phyloP scores from a whole-genome alignment of 1,140 invertebrate species.

The Drosophila asahinai region DNA sequence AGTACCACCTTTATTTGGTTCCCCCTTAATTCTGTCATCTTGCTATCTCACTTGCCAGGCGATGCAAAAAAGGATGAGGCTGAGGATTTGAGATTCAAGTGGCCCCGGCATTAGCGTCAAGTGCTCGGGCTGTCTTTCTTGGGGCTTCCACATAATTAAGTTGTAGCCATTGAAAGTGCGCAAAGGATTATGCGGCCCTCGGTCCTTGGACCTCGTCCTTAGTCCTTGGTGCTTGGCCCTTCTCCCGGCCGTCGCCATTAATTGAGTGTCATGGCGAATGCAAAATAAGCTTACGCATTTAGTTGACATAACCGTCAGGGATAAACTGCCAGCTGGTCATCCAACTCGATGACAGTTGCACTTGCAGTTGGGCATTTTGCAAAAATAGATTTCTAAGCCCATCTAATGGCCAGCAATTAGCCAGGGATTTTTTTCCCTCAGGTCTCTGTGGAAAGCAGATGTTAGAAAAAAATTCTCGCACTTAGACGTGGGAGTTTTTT shows the following conservation, averaged over 20 bases:
- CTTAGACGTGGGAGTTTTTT: neutral
- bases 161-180: slow-evolving; percentile 43
- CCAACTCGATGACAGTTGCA: slow-evolving; percentile 36
- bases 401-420: slow-evolving; percentile 33
- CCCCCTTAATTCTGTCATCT: slow-evolving; percentile 18
- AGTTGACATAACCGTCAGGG: slow-evolving; percentile 42
- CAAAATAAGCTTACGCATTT: slow-evolving; percentile 63
- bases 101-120: slow-evolving; percentile 48
- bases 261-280: slow-evolving; percentile 70
- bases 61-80: slow-evolving; percentile 5
- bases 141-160: slow-evolving; percentile 61
- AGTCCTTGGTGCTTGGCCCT: neutral
- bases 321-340: slow-evolving; percentile 44
- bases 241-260: slow-evolving; percentile 41
- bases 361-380: slow-evolving; percentile 24
- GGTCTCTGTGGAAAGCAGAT: neutral
- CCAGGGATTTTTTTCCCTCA: neutral
- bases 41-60: slow-evolving; percentile 6
- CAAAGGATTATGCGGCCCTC: slow-evolving; percentile 47
- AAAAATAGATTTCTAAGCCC: slow-evolving; percentile 34
- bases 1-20: slow-evolving; percentile 2
- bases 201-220: neutral
- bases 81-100: slow-evolving; percentile 53
- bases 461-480: neutral
- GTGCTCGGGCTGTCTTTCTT: slow-evolving; percentile 41